Conservation (phyloP, 1,140 invertebrate genomes). For the Drosophila nikananu region DNA sequence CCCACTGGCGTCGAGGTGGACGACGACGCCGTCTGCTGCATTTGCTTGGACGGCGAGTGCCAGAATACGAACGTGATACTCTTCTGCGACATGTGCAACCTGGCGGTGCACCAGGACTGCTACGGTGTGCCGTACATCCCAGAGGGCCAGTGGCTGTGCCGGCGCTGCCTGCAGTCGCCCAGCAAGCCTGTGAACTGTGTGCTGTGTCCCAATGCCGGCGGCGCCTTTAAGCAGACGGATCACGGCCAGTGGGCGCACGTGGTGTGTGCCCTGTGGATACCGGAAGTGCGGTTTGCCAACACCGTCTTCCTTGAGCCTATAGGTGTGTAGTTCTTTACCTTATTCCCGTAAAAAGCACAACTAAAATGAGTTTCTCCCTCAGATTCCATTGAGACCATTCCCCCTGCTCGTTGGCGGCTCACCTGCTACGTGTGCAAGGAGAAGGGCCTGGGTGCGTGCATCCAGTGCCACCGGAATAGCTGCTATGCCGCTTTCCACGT, state of each 20-base stretch:
- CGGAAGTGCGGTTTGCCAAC: conserved; percentile 99
- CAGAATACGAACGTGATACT: conserved; percentile 88
- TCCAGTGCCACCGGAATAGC: conserved; percentile 98
- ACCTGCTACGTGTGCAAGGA: conserved; percentile 99
- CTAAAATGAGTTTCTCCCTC: conserved; percentile 2
- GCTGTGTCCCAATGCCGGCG: conserved; percentile 98
- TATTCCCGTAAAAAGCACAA: fast-evolving
- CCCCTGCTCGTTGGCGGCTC: conserved; percentile 96
- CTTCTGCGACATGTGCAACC: conserved; percentile 99
- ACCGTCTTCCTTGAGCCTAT: conserved; percentile 99
- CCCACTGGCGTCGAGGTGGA: conserved; percentile 93
- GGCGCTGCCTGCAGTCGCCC: conserved; percentile 97
- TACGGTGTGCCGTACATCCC: conserved; percentile 99
- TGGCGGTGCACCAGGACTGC: conserved; percentile 99
- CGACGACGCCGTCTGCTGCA: conserved; percentile 99
- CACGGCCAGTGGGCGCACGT: conserved; percentile 99
- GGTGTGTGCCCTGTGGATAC: conserved; percentile 99
- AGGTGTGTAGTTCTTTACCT: conserved; percentile 70
- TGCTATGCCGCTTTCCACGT: conserved; percentile 99
- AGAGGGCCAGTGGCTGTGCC: conserved; percentile 99
- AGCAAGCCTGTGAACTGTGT: conserved; percentile 98
- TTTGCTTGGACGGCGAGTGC: conserved; percentile 97
- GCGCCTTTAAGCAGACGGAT: conserved; percentile 99
- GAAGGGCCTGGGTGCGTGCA: conserved; percentile 96
- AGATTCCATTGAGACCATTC: conserved; percentile 98